Percentiles rank a stretch among this genome's conserved stretches.
These are phyloP conservation scores for Trachymyrmex septentrionalis DNA, from an alignment of 1,140 invertebrate genomes.

Conservation along the genomic window DNA sequence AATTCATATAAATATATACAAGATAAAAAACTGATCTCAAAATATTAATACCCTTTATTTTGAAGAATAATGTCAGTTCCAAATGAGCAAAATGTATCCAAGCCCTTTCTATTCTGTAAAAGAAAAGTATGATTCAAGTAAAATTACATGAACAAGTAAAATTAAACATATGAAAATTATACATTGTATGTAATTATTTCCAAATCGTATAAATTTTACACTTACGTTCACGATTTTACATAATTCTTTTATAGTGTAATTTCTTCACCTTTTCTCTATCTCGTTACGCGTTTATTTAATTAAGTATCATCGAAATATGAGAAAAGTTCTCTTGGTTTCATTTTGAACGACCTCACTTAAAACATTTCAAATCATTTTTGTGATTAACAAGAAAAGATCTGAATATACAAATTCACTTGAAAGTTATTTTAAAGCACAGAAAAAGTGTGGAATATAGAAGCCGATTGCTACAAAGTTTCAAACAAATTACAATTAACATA, in stretches of 20 bases:
- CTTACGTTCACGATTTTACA: constrained; percentile 25
- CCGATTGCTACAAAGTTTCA: neutral
- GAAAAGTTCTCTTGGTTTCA: neutral
- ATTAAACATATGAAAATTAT: neutral
- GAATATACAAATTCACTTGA: neutral
- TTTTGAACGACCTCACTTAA: neutral
- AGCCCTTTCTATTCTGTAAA: constrained; percentile 1
- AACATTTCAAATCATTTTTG: constrained; percentile 2
- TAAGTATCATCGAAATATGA: neutral
- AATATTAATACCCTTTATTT: constrained; percentile 34
- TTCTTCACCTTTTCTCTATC: neutral
- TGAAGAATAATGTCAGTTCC: constrained; percentile 12
- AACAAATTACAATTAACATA: neutral
- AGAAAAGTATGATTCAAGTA: constrained; percentile 26
- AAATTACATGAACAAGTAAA: constrained; percentile 14
- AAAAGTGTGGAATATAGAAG: neutral
- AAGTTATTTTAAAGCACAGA: neutral
- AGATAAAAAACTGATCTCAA: neutral
- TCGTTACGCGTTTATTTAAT: constrained; percentile 10
- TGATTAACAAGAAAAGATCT: neutral
- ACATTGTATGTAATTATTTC: neutral
- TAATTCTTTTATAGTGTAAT: constrained; percentile 2
- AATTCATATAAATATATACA: neutral
- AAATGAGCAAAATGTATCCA: constrained; percentile 18
- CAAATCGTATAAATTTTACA: constrained; percentile 13